Percentiles rank a stretch among this genome's conserved stretches.
Evolutionary conservation across 2,797 vertebrate genomes (phyloP).

Genomic region (Cheirogaleus major): DNA sequence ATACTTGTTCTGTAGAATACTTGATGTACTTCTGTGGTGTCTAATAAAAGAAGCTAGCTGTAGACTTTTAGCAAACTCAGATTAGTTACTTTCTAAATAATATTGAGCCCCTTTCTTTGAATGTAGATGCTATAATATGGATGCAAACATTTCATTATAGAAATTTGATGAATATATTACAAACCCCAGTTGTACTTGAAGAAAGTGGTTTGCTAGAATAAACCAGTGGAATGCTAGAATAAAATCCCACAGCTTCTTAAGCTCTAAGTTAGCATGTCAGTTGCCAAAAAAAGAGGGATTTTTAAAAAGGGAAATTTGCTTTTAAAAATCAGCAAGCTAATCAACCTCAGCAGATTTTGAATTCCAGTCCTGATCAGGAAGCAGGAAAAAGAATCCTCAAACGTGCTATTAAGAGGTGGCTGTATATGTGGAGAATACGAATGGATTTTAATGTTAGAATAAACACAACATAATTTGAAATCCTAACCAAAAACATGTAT

Average conservation of each 20-base stretch:
- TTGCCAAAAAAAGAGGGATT: neutral
- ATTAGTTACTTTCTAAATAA: neutral
- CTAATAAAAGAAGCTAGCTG: neutral
- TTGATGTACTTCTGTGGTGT: neutral
- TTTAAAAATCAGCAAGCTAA: constrained; percentile 44
- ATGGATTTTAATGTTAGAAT: constrained; percentile 57
- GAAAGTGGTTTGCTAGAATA: neutral
- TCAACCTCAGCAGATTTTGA: constrained; percentile 18
- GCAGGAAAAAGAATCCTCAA: constrained; percentile 11
- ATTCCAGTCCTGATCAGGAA: neutral
- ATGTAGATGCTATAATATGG: neutral
- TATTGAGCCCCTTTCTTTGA: neutral
- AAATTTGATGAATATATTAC: neutral
- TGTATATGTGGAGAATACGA: neutral
- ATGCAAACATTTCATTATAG: neutral
- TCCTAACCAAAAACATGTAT: neutral
- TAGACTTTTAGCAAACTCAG: neutral
- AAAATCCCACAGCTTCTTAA: neutral
- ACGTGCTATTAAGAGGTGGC: constrained; percentile 24
- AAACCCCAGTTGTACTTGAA: neutral
- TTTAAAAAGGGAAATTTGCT: neutral
- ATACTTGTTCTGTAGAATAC: neutral
- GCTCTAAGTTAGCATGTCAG: neutral
- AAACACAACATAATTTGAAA: constrained; percentile 31
- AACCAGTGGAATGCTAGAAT: neutral